Evolutionary conservation across 2,888 invertebrate species (phyloP).

Genomic region (Azorinus chamasolen): DNA sequence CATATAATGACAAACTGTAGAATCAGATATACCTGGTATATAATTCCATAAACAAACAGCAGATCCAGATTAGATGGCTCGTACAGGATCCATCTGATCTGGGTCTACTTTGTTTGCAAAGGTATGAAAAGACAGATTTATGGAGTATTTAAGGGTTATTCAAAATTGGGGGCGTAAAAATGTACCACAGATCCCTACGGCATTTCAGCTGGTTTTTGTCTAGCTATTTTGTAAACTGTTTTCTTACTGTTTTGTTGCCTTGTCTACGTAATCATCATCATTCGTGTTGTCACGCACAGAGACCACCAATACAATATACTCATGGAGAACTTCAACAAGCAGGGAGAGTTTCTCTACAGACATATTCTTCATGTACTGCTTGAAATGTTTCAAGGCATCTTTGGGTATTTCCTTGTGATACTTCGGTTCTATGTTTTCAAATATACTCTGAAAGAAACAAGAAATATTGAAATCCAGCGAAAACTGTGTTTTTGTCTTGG

Average conservation of each 20-base stretch:
- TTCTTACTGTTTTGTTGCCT: slow-evolving; percentile 25
- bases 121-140: too few relatives aligned
- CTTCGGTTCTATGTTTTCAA: slow-evolving; percentile 39
- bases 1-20: too few relatives aligned
- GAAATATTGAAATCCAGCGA: not conserved
- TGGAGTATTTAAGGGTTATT: too few relatives aligned
- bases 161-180: too few relatives aligned
- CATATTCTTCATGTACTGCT: slow-evolving; percentile 30
- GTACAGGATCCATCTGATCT: too few relatives aligned
- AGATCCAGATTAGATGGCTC: too few relatives aligned
- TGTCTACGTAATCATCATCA: slow-evolving; percentile 32
- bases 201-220: too few relatives aligned
- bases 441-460: slow-evolving; percentile 38
- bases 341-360: slow-evolving; percentile 40
- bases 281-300: slow-evolving; percentile 33
- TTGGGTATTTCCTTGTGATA: slow-evolving; percentile 37
- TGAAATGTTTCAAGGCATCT: slow-evolving; percentile 1
- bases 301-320: slow-evolving; percentile 53
- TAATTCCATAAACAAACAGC: too few relatives aligned
- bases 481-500: not conserved
- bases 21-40: too few relatives aligned
- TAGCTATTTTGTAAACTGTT: too few relatives aligned
- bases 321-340: slow-evolving; percentile 54
- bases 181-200: too few relatives aligned
- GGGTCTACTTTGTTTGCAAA: too few relatives aligned